These are phyloP conservation scores for Aricia agestis DNA, from an alignment of 1,140 invertebrate species.

Conservation along the genomic window DNA sequence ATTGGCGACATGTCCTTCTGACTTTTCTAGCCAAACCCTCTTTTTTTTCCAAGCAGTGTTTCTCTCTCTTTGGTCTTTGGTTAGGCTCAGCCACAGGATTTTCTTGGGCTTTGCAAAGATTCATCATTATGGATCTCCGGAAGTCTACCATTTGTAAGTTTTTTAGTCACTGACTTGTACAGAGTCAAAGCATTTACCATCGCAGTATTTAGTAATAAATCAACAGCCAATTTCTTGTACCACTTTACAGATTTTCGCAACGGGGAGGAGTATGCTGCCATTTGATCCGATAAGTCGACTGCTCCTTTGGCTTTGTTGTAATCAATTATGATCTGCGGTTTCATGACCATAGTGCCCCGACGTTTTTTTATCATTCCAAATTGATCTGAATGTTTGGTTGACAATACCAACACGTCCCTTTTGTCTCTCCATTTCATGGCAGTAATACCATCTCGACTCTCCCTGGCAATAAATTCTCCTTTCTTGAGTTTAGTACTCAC, in stretches of 20 bases:
- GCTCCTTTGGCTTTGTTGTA: slow-evolving; percentile 36
- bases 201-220: slow-evolving; percentile 45
- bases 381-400: slow-evolving; percentile 47
- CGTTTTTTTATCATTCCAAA: slow-evolving; percentile 35
- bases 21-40: too few species aligned
- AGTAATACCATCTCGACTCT: slow-evolving; percentile 53
- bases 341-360: slow-evolving; percentile 24
- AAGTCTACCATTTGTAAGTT: slow-evolving; percentile 28
- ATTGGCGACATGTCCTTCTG: slow-evolving; percentile 12
- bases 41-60: too few species aligned
- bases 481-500: slow-evolving; percentile 23
- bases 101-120: slow-evolving; percentile 4
- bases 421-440: slow-evolving; percentile 66
- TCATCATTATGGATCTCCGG: slow-evolving; percentile 13
- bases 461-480: slow-evolving; percentile 24
- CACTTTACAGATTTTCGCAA: slow-evolving; percentile 51
- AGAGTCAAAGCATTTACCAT: slow-evolving; percentile 43
- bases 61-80: too few species aligned
- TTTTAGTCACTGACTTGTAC: slow-evolving; percentile 26
- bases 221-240: slow-evolving; percentile 51
- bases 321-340: slow-evolving; percentile 12
- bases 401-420: slow-evolving; percentile 51
- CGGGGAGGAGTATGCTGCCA: slow-evolving; percentile 44
- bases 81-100: too few species aligned
- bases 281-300: slow-evolving; percentile 52